Conservation (phyloP, 2,113 vertebrate genomes). For the Gambusia affinis region DNA sequence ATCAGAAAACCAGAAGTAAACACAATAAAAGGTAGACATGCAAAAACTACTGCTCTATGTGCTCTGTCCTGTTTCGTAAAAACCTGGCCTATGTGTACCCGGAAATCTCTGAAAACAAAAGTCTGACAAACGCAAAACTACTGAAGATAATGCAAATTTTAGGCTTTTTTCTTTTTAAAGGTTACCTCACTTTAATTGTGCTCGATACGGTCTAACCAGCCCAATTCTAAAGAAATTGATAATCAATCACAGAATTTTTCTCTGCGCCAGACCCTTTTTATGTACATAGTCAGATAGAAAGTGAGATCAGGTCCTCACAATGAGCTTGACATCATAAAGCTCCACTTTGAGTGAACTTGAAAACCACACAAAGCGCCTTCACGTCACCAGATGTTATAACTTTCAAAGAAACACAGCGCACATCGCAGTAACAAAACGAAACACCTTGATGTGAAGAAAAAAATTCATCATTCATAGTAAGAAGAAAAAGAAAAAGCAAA, state of each 20-base stretch:
- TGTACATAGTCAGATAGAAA: slow-evolving; percentile 1
- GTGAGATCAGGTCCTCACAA: slow-evolving; percentile 10
- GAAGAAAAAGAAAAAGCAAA: no score
- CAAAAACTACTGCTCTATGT: not conserved
- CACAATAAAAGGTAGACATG: not conserved
- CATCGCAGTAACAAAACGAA: not conserved
- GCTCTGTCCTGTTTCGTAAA: not conserved
- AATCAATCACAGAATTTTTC: not conserved
- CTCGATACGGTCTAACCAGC: not conserved
- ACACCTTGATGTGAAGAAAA: not conserved
- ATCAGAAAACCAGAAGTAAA: not conserved
- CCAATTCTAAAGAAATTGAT: not conserved
- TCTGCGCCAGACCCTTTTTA: slow-evolving; percentile 1
- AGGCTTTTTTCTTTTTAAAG: not conserved
- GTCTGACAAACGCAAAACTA: not conserved
- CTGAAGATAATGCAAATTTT: not conserved
- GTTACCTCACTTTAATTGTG: not conserved
- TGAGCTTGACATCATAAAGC: slow-evolving; percentile 24
- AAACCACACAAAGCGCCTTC: slow-evolving; percentile 39
- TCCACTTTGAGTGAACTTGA: slow-evolving; percentile 41
- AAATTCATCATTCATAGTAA: not conserved
- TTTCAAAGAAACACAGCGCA: slow-evolving; percentile 10
- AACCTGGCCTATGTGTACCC: not conserved
- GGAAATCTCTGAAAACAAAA: not conserved
- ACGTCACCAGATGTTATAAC: slow-evolving; percentile 29